Base-by-base conservation (phyloP, 2,113 vertebrate species). In the Toxotes chatareus region DNA sequence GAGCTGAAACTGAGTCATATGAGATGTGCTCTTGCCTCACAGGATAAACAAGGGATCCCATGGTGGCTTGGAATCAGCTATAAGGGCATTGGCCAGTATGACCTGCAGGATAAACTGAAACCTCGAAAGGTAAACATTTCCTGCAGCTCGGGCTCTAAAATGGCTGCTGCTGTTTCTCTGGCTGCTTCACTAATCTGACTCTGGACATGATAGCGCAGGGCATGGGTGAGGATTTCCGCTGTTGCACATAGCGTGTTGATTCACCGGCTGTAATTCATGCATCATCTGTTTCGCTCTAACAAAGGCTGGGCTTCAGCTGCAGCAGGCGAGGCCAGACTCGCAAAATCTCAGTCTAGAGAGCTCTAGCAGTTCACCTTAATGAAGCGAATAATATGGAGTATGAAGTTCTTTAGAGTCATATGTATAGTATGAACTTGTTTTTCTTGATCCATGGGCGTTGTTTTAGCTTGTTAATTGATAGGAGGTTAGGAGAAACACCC, bases 51-150 rank as follows among this genome's bases (percentile, higher is more conserved):
- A 88, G 98, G 98, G 56, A 99, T 99, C 87, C 98, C 98, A 0
- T 99, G 98, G 98, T 99, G 98, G 98, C 95, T 99, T 77, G 98
- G 98, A 74, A 95, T 99, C 93, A 99, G 98, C 94, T 99, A 99
- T 92, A 99, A 98, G 92, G 98, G 98, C 57, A 99, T 99, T 79
- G 98, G 99, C 85, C 98, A 99, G 72, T 99, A 99, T 36, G 98
- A 99, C 92, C 95, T 97, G 73, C 98, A 99, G 7, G 98, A 99
- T 76, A 99, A 99, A 95, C 95, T 99, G 77, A 99, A 99, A 88
- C 98, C 98, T 44, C 94, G 95, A 55, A 94, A 95, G 94, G 95
- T 96, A 81, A 90, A 76, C 1, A 19, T 46, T 56, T 57, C 57
- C 27, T 55, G 44, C 62, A 10, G 44, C 63, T 59, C 7, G 0